Conservation (phyloP, 2,888 invertebrate species). For the Schrankia costaestrigalis region DNA sequence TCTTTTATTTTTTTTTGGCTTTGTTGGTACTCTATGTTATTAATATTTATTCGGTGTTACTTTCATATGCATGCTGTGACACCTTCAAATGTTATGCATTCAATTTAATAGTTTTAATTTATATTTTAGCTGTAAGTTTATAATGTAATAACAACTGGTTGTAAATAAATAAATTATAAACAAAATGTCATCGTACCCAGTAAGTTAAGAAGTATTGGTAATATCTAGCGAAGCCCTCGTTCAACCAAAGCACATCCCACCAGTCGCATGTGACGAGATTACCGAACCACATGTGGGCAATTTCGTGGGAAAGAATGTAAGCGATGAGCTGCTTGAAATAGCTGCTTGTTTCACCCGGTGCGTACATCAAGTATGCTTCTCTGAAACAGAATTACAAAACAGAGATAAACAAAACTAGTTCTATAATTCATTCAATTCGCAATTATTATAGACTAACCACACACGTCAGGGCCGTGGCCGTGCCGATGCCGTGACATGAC, state of each 20-base stretch:
- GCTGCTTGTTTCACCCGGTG: constrained; percentile 57
- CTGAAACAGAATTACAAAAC: constrained; percentile 30
- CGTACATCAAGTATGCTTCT: constrained; percentile 71
- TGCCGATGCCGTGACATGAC: too few species aligned
- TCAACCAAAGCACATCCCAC: constrained; percentile 85
- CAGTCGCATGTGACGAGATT: constrained; percentile 83
- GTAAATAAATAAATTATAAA: neutral
- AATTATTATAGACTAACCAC: too few species aligned
- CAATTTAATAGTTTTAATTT: too few species aligned
- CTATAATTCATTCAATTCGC: too few species aligned
- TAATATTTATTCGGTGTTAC: too few species aligned
- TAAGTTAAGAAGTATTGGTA: constrained; percentile 85
- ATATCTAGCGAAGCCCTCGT: constrained; percentile 86
- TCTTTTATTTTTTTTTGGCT: too few species aligned
- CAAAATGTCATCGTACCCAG: constrained; percentile 55
- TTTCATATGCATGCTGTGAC: too few species aligned
- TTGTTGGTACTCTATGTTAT: too few species aligned
- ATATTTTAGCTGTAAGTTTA: too few species aligned
- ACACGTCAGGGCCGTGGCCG: too few species aligned
- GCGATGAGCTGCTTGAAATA: constrained; percentile 77
- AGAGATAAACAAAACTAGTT: neutral
- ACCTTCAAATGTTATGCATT: too few species aligned
- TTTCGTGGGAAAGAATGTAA: constrained; percentile 84
- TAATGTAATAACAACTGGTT: neutral
- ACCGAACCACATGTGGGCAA: constrained; percentile 88